Evolutionary conservation across 92 coral and sea anemone species (phyloP), one percentile per base, ranked within the genome.

Genomic region (Epizoanthus ramosus): DNA sequence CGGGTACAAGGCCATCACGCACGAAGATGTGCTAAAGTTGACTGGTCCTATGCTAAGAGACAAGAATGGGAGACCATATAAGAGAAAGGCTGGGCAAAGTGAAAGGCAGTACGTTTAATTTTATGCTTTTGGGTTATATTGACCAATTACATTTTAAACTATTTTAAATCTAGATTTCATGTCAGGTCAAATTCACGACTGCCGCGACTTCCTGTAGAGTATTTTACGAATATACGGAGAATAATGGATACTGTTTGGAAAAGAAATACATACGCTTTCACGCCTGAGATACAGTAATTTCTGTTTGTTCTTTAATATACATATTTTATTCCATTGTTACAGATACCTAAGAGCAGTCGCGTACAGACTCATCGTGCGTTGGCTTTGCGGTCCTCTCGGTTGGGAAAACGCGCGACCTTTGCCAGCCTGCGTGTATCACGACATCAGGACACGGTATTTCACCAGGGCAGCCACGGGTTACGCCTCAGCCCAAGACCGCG

Each of bases 381-480:
- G 82, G 82, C 24, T 77, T 21, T 58, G 35, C 52, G 82, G 82
- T 22, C 69, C 64, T 15, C 64, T 77, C 33, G 82, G 82, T 14
- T 79, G 83, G 71, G 54, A 60, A 79, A 79, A 79, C 28, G 59
- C 83, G 17, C 65, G 83, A 19, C 84, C 84, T 65, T 56, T 80
- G 14, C 24, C 73, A 64, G 84, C 74, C 35, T 80, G 74, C 23
- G 60, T 80, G 43, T 80, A 80, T 58, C 74, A 64, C 14, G 41
- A 63, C 33, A 65, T 80, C 14, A 39, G 73, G 58, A 79, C 68
- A 17, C 4, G 58, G 18, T 79, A 25, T 69, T 21, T 52, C 12
- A 60, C 73, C 41, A 75, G 81, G 14, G 67, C 13, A 35, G 67
- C 57, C 14, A 63, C 24, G 63, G 81, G 81, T 5, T 75, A 56